Percentiles rank a stretch among this genome's conserved stretches.
phyloP scores from a whole-genome alignment of 2,888 invertebrate species.

The Synanthedon tipuliformis region DNA sequence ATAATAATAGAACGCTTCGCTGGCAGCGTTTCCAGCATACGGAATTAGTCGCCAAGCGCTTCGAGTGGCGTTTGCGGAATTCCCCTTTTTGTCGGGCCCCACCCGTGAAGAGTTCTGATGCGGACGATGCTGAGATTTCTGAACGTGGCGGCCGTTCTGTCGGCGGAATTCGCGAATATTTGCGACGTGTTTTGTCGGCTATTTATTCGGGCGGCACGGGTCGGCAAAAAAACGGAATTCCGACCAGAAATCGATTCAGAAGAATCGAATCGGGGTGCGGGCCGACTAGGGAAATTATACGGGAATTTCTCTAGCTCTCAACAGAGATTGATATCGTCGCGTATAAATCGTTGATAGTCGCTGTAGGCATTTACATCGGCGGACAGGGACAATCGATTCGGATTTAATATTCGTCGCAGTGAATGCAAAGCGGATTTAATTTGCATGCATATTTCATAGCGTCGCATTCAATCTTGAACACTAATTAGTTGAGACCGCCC shows the following conservation, averaged over 20 bases:
- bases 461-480: slow-evolving; percentile 16
- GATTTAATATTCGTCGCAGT: slow-evolving; percentile 16
- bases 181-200: slow-evolving; percentile 49
- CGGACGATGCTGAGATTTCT: slow-evolving; percentile 20
- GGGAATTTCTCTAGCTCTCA: background rate
- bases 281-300: background rate
- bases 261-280: slow-evolving; percentile 22
- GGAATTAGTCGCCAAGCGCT: slow-evolving; percentile 27
- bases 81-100: slow-evolving; percentile 41
- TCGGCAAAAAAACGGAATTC: slow-evolving; percentile 5
- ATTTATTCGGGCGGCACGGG: slow-evolving; percentile 32
- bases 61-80: slow-evolving; percentile 14
- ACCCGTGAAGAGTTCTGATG: slow-evolving; percentile 47
- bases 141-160: slow-evolving; percentile 39
- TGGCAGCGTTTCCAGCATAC: slow-evolving; percentile 40
- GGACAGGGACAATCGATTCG: slow-evolving; percentile 13
- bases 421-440: slow-evolving; percentile 19
- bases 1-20: slow-evolving; percentile 49
- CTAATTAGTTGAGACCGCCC: slow-evolving; percentile 37
- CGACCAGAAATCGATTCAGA: slow-evolving; percentile 34
- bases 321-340: too few species aligned
- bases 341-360: too few species aligned
- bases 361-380: slow-evolving; percentile 5
- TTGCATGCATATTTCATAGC: slow-evolving; percentile 33
- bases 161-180: slow-evolving; percentile 35